Conservation (phyloP, 2,797 vertebrate species). For the Momotus momota region DNA sequence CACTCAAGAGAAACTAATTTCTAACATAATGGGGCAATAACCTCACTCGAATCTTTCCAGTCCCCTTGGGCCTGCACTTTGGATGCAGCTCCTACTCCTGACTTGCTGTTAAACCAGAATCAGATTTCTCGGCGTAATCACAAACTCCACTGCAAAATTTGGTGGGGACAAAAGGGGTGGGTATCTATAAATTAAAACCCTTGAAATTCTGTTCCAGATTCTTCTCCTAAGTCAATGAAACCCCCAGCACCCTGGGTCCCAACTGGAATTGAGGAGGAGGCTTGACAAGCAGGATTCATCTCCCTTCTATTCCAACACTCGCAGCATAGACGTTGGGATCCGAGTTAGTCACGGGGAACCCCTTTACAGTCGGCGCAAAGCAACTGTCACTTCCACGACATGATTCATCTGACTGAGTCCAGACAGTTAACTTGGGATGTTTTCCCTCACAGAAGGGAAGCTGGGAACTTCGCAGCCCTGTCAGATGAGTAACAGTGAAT, state of each 20-base stretch:
- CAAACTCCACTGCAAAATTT: background rate
- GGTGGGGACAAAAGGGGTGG: no score
- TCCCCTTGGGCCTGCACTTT: background rate
- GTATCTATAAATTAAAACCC: background rate
- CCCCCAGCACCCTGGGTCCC: background rate
- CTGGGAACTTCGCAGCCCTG: background rate
- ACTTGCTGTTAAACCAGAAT: background rate
- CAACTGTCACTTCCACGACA: background rate
- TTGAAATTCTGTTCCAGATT: background rate
- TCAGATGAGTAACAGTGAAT: background rate
- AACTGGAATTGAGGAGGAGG: background rate
- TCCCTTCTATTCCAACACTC: background rate
- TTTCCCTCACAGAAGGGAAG: background rate
- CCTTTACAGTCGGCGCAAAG: background rate
- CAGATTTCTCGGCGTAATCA: background rate
- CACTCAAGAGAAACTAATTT: background rate
- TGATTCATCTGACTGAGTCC: background rate
- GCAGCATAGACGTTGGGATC: background rate
- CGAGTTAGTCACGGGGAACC: conserved; percentile 4
- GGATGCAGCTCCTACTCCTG: background rate
- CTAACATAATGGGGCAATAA: background rate
- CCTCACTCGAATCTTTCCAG: background rate
- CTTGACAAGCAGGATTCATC: background rate
- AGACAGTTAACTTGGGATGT: background rate
- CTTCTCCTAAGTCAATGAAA: background rate